These are phyloP conservation scores for Sinodicranocentrus sp. DNA, from an alignment of 2,888 invertebrate genomes.

Conservation along the genomic window DNA sequence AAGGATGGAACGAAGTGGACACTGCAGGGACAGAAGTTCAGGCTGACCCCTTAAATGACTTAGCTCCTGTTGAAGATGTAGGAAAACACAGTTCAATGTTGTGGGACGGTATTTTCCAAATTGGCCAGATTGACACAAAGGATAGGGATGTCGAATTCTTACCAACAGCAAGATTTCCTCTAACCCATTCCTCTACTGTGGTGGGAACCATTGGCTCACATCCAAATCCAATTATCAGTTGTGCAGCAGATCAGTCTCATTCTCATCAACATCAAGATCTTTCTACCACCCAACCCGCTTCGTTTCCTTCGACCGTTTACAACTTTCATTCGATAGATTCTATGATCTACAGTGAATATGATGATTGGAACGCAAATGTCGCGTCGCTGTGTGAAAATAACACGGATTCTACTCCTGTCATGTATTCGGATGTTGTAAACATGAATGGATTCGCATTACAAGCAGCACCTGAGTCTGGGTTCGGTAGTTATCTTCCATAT, in stretches of 20 bases:
- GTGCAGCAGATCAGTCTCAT: slow-evolving; percentile 57
- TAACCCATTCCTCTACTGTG: slow-evolving; percentile 52
- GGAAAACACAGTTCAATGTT: slow-evolving; percentile 38
- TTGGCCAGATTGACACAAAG: slow-evolving; percentile 44
- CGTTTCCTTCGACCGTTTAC: slow-evolving; percentile 60
- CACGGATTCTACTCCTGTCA: slow-evolving; percentile 49
- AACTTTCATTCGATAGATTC: slow-evolving; percentile 59
- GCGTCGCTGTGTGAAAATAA: slow-evolving; percentile 57
- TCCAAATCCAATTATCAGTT: slow-evolving; percentile 63
- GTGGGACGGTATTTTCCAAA: slow-evolving; percentile 36
- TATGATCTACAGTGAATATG: slow-evolving; percentile 47
- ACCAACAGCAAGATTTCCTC: slow-evolving; percentile 55
- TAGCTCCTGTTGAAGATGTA: slow-evolving; percentile 20
- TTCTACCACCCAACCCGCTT: slow-evolving; percentile 54
- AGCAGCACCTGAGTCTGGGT: slow-evolving; percentile 29
- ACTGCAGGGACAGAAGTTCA: slow-evolving; percentile 2
- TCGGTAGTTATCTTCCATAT: slow-evolving; percentile 26
- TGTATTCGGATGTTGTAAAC: slow-evolving; percentile 40
- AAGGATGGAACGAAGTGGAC: slow-evolving; percentile 41
- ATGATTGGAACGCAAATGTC: slow-evolving; percentile 62
- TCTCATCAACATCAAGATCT: slow-evolving; percentile 66
- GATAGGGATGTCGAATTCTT: slow-evolving; percentile 50
- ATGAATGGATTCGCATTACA: slow-evolving; percentile 40
- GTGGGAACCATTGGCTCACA: slow-evolving; percentile 69
- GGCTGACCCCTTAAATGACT: slow-evolving; percentile 12